phyloP scores from a whole-genome alignment of 2,888 invertebrate genomes.

The Andrena praecox region DNA sequence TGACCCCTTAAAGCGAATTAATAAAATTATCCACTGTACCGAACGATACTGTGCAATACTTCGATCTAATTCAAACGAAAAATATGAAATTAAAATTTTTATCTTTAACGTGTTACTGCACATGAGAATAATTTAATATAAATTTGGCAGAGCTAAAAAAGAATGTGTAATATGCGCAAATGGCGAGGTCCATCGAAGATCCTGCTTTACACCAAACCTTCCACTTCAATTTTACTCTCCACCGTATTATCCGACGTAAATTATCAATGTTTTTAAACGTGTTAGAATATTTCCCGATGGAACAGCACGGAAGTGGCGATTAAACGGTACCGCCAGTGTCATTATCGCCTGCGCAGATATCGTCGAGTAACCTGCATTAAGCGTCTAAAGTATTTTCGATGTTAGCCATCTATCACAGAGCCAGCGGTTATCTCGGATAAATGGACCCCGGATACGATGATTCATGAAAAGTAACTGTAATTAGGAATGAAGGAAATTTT shows the following conservation, averaged over 20 bases:
- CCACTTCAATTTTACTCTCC: background rate
- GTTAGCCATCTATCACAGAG: constrained; percentile 24
- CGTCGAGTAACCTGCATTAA: constrained; percentile 16
- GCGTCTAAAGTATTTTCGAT: constrained; percentile 28
- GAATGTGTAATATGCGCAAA: no score
- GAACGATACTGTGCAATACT: no score
- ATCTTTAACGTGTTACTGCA: no score
- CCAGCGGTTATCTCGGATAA: constrained; percentile 19
- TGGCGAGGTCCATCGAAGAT: no score
- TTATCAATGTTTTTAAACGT: background rate
- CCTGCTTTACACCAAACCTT: background rate
- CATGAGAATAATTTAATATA: no score
- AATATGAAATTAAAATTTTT: no score
- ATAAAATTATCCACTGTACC: no score
- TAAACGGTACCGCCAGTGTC: constrained; percentile 19
- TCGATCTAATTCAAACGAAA: no score
- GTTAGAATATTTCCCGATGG: constrained; percentile 8
- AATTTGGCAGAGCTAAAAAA: no score
- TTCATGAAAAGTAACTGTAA: constrained; percentile 38
- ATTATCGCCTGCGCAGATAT: constrained; percentile 27
- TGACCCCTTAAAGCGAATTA: no score
- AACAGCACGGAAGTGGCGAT: constrained; percentile 11
- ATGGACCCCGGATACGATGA: constrained; percentile 30
- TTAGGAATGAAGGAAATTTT: constrained; percentile 26
- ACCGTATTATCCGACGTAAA: background rate